Conservation (phyloP, 1,140 invertebrate genomes). For the Contarinia nasturtii region DNA sequence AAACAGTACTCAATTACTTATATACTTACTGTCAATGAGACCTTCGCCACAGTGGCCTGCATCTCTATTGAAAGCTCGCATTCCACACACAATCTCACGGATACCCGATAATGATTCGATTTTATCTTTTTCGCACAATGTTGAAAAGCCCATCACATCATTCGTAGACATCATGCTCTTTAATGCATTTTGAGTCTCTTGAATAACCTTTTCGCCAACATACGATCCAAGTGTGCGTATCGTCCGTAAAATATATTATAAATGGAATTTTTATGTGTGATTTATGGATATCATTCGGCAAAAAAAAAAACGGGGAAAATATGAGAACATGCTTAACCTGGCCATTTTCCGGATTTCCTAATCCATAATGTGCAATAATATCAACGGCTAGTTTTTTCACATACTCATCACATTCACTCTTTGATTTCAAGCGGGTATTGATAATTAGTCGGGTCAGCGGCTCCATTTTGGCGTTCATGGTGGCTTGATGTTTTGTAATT, state of each 20-base stretch:
- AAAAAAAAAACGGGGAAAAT: neutral
- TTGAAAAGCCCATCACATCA: neutral
- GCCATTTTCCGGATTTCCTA: neutral
- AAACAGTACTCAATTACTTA: no score
- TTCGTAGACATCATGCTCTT: conserved; percentile 1
- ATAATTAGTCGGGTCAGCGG: neutral
- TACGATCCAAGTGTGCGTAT: neutral
- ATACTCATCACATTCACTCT: neutral
- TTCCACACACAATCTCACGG: conserved; percentile 3
- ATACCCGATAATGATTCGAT: neutral
- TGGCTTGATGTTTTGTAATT: neutral
- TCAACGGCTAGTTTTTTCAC: conserved; percentile 2
- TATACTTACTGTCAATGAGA: neutral
- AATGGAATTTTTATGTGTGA: no score
- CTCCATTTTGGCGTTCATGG: neutral
- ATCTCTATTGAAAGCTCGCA: conserved; percentile 2
- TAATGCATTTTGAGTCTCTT: conserved; percentile 1
- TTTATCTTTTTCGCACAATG: neutral
- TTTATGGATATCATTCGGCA: neutral
- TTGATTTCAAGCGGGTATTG: neutral
- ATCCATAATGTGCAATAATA: neutral
- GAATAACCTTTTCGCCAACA: neutral
- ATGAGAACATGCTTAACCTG: no score
- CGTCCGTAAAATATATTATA: no score
- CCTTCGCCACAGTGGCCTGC: neutral